These are phyloP conservation scores for Synaphobranchus kaupii DNA, from an alignment of 2,797 vertebrate species.

Conservation along the genomic window DNA sequence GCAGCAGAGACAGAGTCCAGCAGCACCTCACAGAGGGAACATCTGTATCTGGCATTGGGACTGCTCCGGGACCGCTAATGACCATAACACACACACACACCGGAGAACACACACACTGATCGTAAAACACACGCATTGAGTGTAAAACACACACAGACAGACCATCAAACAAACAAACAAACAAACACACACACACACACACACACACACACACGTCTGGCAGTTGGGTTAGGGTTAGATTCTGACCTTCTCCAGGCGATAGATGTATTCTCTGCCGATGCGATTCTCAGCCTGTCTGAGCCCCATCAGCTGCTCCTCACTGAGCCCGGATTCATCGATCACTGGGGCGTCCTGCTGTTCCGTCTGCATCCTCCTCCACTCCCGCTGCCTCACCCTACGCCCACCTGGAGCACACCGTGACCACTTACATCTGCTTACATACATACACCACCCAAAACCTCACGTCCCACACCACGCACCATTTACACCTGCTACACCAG, in stretches of 20 bases:
- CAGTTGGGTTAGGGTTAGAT: neutral
- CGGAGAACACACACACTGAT: neutral
- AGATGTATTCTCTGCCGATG: conserved; percentile 79
- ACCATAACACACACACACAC: neutral
- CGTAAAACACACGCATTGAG: neutral
- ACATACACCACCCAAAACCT: neutral
- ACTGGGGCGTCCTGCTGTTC: conserved; percentile 71
- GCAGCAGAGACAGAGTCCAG: conserved; percentile 84
- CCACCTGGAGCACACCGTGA: conserved; percentile 57
- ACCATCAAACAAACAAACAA: neutral
- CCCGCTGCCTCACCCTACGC: conserved; percentile 56
- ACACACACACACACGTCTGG: neutral
- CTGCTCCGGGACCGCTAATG: conserved; percentile 77
- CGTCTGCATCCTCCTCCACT: conserved; percentile 69
- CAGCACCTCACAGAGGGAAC: conserved; percentile 82
- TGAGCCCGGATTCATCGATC: conserved; percentile 77
- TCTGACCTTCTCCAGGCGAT: conserved; percentile 80
- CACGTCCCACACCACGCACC: neutral
- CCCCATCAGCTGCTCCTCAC: conserved; percentile 75
- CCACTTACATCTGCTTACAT: neutral
- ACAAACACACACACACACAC: neutral
- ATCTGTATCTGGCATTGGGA: conserved; percentile 80
- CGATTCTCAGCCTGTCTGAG: conserved; percentile 78
- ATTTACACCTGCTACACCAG: neutral
- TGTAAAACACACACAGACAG: neutral